These are phyloP conservation scores for Clistopyga incitator DNA, from an alignment of 2,888 invertebrate species.

Conservation along the genomic window DNA sequence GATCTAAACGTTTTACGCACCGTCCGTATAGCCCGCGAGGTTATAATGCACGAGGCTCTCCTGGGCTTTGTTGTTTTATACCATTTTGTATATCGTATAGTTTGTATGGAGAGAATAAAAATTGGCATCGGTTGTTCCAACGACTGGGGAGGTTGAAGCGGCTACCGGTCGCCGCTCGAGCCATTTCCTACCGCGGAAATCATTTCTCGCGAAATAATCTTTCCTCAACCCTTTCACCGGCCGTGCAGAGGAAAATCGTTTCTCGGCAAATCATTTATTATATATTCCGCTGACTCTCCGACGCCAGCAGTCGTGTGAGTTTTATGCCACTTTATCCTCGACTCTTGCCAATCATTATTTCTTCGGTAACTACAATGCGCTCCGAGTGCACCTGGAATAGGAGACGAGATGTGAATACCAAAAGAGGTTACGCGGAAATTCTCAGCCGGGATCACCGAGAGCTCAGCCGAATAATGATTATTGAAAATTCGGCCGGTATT, in stretches of 20 bases:
- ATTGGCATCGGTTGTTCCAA: constrained; percentile 35
- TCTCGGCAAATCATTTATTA: constrained; percentile 5
- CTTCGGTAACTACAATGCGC: not conserved
- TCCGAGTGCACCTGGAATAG: too few relatives aligned
- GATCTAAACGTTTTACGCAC: constrained; percentile 82
- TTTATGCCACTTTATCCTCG: not conserved
- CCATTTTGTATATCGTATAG: constrained; percentile 9
- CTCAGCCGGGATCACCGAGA: too few relatives aligned
- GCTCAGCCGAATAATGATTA: too few relatives aligned
- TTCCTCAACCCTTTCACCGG: constrained; percentile 9
- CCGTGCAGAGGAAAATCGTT: constrained; percentile 1
- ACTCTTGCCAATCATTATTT: constrained; percentile 19
- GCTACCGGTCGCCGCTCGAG: not conserved
- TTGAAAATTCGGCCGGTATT: too few relatives aligned
- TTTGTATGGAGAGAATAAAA: constrained; percentile 50
- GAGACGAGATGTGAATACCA: too few relatives aligned
- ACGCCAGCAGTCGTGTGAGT: not conserved
- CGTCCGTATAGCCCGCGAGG: constrained; percentile 18
- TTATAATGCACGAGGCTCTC: constrained; percentile 45
- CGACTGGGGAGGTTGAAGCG: not conserved
- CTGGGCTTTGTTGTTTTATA: constrained; percentile 1
- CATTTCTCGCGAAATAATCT: constrained; percentile 31
- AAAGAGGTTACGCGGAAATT: too few relatives aligned
- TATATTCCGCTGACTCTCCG: constrained; percentile 22
- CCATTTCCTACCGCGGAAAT: constrained; percentile 18